Conservation (phyloP, 2,888 invertebrate genomes). For the Stenodera caucasica region DNA sequence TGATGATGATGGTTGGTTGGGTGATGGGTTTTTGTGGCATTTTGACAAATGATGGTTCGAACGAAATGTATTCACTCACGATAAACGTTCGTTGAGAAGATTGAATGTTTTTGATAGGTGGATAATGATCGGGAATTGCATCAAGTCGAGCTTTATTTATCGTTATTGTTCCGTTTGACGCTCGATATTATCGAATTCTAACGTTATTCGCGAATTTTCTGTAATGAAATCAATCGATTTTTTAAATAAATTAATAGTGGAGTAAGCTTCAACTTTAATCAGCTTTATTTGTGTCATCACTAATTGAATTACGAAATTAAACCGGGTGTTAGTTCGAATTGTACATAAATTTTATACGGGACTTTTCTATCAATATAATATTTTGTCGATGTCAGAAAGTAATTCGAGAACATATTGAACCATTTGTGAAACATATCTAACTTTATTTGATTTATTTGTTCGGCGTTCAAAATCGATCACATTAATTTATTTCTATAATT, state of each 20-base stretch:
- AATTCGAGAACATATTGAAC: background rate
- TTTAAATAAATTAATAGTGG: background rate
- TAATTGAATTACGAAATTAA: background rate
- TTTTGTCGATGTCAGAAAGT: background rate
- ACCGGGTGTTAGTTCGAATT: background rate
- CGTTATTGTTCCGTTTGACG: too few species aligned
- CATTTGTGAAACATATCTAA: background rate
- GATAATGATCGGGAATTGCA: constrained; percentile 20
- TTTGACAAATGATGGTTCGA: constrained; percentile 38
- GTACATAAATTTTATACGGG: too few species aligned
- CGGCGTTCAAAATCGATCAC: too few species aligned
- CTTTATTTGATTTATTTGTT: too few species aligned
- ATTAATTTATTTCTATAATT: too few species aligned
- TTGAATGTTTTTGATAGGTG: constrained; percentile 37
- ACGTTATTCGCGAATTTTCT: too few species aligned
- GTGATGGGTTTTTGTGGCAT: constrained; percentile 22
- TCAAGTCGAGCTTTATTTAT: background rate
- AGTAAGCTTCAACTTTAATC: background rate
- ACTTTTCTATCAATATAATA: too few species aligned
- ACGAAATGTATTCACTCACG: constrained; percentile 38
- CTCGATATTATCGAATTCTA: too few species aligned
- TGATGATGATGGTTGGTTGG: background rate
- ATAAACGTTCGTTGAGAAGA: constrained; percentile 38
- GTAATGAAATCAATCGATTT: background rate
- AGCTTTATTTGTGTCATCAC: background rate